Conservation (phyloP, 2,797 vertebrate genomes). For the Lepus oiostolus region DNA sequence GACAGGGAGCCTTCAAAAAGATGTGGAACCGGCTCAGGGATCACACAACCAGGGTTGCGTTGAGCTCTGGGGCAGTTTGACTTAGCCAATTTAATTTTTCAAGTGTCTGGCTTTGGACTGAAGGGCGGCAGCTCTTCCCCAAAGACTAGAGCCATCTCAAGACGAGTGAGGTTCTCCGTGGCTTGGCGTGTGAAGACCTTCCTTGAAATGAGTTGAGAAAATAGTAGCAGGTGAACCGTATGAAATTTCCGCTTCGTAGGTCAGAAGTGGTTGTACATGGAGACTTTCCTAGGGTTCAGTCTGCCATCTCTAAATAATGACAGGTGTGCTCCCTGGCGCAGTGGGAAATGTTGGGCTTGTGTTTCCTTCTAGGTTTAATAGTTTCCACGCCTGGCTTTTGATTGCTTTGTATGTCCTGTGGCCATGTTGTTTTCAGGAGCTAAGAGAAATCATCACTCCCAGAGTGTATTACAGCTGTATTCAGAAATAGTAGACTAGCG, state of each 20-base stretch:
- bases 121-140: constrained; percentile 30
- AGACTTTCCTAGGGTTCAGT: constrained; percentile 1
- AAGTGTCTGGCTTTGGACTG: constrained; percentile 31
- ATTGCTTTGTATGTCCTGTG: constrained; percentile 46
- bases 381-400: constrained; percentile 64
- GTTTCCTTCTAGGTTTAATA: constrained; percentile 72
- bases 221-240: constrained; percentile 27
- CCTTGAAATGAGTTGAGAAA: constrained; percentile 61
- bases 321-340: constrained; percentile 25
- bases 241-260: constrained; percentile 29
- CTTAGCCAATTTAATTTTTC: constrained; percentile 48
- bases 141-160: constrained; percentile 56
- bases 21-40: background rate
- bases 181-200: constrained; percentile 23
- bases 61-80: constrained; percentile 26
- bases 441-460: background rate
- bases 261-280: background rate
- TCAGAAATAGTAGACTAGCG: constrained; percentile 53
- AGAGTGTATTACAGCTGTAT: background rate
- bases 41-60: background rate
- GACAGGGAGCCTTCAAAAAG: background rate
- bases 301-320: constrained; percentile 41
- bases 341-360: constrained; percentile 45
- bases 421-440: constrained; percentile 3
- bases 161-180: constrained; percentile 31